phyloP scores from a whole-genome alignment of 2,888 invertebrate genomes.

The Cephus rjabovi region DNA sequence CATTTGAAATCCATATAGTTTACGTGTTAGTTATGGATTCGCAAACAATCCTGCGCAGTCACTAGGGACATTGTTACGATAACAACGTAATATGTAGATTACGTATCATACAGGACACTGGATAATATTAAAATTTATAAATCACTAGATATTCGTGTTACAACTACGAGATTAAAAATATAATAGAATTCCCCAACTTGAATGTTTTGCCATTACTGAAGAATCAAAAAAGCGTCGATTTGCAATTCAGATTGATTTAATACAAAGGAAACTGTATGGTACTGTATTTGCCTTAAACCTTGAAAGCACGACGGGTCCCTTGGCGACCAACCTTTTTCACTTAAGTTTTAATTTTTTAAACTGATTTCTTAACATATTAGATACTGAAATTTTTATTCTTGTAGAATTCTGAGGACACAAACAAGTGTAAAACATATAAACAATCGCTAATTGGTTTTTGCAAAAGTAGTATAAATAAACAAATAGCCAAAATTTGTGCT shows the following conservation, averaged over 20 bases:
- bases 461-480: background rate
- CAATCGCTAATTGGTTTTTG: background rate
- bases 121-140: background rate
- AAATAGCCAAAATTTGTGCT: background rate
- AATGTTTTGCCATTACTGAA: background rate
- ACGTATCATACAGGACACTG: background rate
- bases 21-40: background rate
- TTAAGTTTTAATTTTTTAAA: background rate
- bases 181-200: background rate
- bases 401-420: no score
- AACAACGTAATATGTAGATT: background rate
- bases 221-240: background rate
- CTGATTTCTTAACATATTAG: background rate
- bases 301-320: background rate
- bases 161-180: background rate
- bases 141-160: background rate
- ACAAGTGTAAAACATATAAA: background rate
- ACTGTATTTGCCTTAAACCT: background rate
- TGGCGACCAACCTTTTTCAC: background rate
- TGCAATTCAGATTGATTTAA: background rate
- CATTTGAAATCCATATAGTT: background rate
- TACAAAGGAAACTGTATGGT: background rate
- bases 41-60: background rate
- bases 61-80: background rate
- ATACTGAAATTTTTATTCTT: background rate